Conservation (phyloP, 1,140 invertebrate genomes). For the Zaprionus inermis region DNA sequence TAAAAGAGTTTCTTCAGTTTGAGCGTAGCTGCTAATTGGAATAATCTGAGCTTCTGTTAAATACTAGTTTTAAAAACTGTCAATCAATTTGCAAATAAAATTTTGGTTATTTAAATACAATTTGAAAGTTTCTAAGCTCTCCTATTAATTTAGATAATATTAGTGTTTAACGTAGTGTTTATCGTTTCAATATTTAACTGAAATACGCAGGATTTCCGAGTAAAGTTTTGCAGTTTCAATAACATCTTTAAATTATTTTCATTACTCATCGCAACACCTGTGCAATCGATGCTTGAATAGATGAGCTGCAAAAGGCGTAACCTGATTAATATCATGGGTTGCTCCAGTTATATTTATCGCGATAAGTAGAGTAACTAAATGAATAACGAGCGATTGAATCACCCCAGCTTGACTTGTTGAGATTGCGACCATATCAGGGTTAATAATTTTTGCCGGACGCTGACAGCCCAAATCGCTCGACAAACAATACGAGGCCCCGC, state of each 20-base stretch:
- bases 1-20: not conserved
- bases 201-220: too few relatives aligned
- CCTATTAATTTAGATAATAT: too few relatives aligned
- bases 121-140: too few relatives aligned
- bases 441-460: constrained; percentile 35
- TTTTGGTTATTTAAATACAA: too few relatives aligned
- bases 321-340: not conserved
- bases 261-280: not conserved
- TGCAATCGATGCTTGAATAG: not conserved
- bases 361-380: constrained; percentile 2
- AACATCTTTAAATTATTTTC: not conserved
- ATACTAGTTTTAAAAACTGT: too few relatives aligned
- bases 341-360: not conserved
- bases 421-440: constrained; percentile 32
- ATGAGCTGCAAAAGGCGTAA: not conserved
- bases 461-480: constrained; percentile 38
- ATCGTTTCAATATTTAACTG: too few relatives aligned
- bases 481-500: constrained; percentile 36
- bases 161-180: too few relatives aligned
- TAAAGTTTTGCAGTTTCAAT: too few relatives aligned
- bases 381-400: constrained; percentile 24
- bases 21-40: not conserved
- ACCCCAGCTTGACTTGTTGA: constrained; percentile 7
- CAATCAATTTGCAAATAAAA: too few relatives aligned
- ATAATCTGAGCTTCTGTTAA: not conserved